These are phyloP conservation scores for Nomia melanderi DNA, from an alignment of 1,140 invertebrate species.

Conservation along the genomic window DNA sequence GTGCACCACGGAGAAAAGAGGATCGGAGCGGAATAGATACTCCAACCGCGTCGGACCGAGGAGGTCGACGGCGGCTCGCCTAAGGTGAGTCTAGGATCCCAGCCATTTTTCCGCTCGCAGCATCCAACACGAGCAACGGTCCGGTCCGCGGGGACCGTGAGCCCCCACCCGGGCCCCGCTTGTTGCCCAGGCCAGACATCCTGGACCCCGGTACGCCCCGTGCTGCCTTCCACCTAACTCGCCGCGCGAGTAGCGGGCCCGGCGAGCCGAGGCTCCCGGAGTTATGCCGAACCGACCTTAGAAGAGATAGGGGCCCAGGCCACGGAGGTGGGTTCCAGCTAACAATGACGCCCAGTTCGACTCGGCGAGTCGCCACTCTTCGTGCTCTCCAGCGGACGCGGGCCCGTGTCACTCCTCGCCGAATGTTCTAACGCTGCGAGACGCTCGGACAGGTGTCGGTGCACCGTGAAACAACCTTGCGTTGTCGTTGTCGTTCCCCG, in stretches of 20 bases:
- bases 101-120: slow-evolving; percentile 65
- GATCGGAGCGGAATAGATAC: slow-evolving; percentile 22
- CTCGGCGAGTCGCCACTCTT: slow-evolving; percentile 65
- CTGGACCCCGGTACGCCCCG: slow-evolving; percentile 48
- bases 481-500: background rate
- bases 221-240: slow-evolving; percentile 69
- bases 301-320: slow-evolving; percentile 73
- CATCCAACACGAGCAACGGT: slow-evolving; percentile 63
- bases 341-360: slow-evolving; percentile 80
- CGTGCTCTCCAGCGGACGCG: slow-evolving; percentile 42
- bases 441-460: slow-evolving; percentile 5
- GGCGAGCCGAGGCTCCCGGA: slow-evolving; percentile 57
- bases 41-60: slow-evolving; percentile 26
- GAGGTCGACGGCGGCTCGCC: slow-evolving; percentile 51
- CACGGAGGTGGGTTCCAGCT: slow-evolving; percentile 64
- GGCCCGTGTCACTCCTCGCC: slow-evolving; percentile 11
- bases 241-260: slow-evolving; percentile 43
- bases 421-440: slow-evolving; percentile 20
- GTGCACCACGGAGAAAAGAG: background rate
- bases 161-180: slow-evolving; percentile 43
- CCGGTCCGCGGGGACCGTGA: slow-evolving; percentile 54
- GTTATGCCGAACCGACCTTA: slow-evolving; percentile 72
- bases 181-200: slow-evolving; percentile 55
- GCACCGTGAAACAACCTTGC: background rate
- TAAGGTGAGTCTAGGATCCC: slow-evolving; percentile 66